Base-by-base conservation (phyloP, 2,888 invertebrate species). In the Cryptocheilus praepositus region DNA sequence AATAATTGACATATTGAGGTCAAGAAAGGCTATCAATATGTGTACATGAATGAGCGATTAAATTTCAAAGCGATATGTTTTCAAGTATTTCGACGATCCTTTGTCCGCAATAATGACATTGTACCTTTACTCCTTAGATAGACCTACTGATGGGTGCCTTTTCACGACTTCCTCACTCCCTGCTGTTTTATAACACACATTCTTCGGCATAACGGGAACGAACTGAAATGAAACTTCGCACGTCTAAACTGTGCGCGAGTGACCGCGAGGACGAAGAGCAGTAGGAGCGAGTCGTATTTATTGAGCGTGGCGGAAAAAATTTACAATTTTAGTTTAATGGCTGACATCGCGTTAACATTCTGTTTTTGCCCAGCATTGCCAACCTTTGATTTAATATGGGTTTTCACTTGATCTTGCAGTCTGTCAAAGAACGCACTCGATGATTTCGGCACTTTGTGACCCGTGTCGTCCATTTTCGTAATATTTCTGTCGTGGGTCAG, bases 401-500 rank as follows among this genome's bases (percentile, higher is more conserved):
- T 88, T 15, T 90, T 88, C 0, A 92, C 92, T 84, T 95, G 92
- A 80, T 97, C 95, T 87, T 97, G 95, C 5, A 98, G 89, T 85
- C 95, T 94, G 58, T 92, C 92, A 90, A 98, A 98, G 92, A 98
- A 97, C 0, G 95, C 93, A 80, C 93, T 94, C 0, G 95, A 95
- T 0, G 95, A 94, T 85, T 93, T 94, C 13, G 93, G 83, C 45
- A 90, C 86, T 74, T 91, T 91, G 0, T 90, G 90, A 22, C 84
- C 83, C 21, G 88, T 85, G 71, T 89, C 89, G 15, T 90, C 87
- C 87, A 91, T 89, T 89, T 92, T 91, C 62, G 91, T 88, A 28
- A 93, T 89, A 84, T 93, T 93, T 71, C 93, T 92, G 57, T 92
- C 92, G 82, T 94, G 94, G 77, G 89, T 85, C 81, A 93, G 88